Base-by-base conservation (phyloP, 2,113 vertebrate genomes). In the Semnornis frantzii region DNA sequence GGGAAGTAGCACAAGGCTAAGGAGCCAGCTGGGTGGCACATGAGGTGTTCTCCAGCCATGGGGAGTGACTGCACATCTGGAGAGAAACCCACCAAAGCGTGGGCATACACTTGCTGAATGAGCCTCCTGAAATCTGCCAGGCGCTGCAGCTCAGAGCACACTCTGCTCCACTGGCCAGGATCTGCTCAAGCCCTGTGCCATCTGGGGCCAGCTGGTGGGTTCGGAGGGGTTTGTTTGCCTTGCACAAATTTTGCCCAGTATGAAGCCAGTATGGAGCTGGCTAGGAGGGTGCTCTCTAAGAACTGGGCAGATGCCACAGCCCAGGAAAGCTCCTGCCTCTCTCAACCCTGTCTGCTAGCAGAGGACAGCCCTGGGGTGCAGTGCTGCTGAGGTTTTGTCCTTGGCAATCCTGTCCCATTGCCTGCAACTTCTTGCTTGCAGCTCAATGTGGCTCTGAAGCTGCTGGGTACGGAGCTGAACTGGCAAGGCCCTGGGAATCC, bases 161-260 rank as follows among this genome's bases (percentile, higher is more conserved):
- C 5, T 7, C 44, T 6, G 27, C 27, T 37, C 37, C 31, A 4
- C 31, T 8, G 37, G 37, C 16, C 2, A 5, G 21, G 44, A 50
- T 24, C 54, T 60, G 54, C 44, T 60, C 24, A 30, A 19, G 30
- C 54, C 62, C 34, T 5, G 15, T 6, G 54, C 11, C 2, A 1
- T 23, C 52, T 3, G 2, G 17, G 6, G 18, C 19, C 1, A 2
- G 34, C 12, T 2, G 9, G 27, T 4, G 7, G 18, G 30, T 57
- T 10, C 5, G 1, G 5, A 25, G 44, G 68, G 34, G 33, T 63
- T 42, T 24, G 33, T 63, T 42, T 19, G 24, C 48, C 48, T 44
- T 2, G 1, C 14, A 19, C 48, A 46, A 54, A 57, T 50, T 19
- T 71, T 64, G 18, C n/a, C 10, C 15, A 23, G 28, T 48, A 5